Conservation (phyloP, 2,888 invertebrate species). For the Tryphoninae sp. region DNA sequence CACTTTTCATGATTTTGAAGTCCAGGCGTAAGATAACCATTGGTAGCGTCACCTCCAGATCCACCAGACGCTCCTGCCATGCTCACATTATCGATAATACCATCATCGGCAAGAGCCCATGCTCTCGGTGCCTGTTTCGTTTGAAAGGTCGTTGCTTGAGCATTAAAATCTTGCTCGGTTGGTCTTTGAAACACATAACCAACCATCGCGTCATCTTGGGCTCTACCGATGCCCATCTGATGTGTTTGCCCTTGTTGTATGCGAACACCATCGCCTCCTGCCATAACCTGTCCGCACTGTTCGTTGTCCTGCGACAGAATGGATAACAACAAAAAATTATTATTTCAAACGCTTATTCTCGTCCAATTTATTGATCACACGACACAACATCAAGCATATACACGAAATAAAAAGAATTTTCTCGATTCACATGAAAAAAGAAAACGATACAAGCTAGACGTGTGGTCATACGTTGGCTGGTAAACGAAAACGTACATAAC, state of each 20-base stretch:
- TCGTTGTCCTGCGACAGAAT: conserved; percentile 75
- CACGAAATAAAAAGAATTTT: neutral
- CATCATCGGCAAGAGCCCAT: conserved; percentile 95
- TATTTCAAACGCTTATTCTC: neutral
- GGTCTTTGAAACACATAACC: conserved; percentile 95
- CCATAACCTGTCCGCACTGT: conserved; percentile 80
- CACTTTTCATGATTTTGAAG: conserved; percentile 93
- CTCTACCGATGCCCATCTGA: conserved; percentile 78
- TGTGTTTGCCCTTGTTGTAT: conserved; percentile 79
- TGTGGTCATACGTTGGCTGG: neutral
- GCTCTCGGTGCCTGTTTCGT: conserved; percentile 86
- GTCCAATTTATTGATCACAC: neutral
- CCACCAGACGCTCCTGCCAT: conserved; percentile 70
- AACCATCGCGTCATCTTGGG: conserved; percentile 95
- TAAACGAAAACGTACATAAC: conserved; percentile 62
- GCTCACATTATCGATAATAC: conserved; percentile 90
- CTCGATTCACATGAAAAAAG: conserved; percentile 41
- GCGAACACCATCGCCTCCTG: conserved; percentile 78
- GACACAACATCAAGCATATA: too few species aligned
- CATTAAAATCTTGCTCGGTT: conserved; percentile 89
- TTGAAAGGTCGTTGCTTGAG: conserved; percentile 84
- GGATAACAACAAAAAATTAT: conserved; percentile 32
- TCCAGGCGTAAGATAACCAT: conserved; percentile 61
- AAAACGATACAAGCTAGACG: conserved; percentile 1
- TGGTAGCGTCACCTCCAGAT: conserved; percentile 60